These are phyloP conservation scores for Cnemophilus loriae DNA, from an alignment of 2,113 vertebrate genomes.

Conservation along the genomic window DNA sequence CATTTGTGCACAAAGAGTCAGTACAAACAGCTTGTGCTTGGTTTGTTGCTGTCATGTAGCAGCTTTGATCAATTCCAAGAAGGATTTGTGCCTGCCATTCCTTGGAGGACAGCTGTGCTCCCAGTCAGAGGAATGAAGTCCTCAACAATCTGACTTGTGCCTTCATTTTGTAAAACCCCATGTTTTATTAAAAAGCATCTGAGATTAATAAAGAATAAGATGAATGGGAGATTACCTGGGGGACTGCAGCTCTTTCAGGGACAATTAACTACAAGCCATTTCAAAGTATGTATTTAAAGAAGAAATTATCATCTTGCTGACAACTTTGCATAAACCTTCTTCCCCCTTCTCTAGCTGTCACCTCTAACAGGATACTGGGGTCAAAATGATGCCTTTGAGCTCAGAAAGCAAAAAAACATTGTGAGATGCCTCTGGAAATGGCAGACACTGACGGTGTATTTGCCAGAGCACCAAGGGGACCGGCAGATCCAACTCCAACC, in stretches of 20 bases:
- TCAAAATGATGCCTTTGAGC: not conserved
- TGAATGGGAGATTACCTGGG: constrained; percentile 46
- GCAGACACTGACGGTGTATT: not conserved
- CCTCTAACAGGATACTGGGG: not conserved
- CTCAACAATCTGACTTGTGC: constrained; percentile 15
- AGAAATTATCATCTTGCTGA: constrained; percentile 27
- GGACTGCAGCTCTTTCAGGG: constrained; percentile 44
- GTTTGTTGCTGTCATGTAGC: constrained; percentile 39
- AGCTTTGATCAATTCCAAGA: constrained; percentile 40
- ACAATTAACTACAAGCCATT: constrained; percentile 21
- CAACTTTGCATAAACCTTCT: constrained; percentile 10
- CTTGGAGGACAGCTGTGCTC: not conserved
- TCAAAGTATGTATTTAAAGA: constrained; percentile 37
- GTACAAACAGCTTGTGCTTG: constrained; percentile 6
- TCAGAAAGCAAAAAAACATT: not conserved
- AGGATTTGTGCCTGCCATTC: constrained; percentile 13
- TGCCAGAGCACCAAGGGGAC: not conserved
- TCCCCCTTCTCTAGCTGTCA: not conserved
- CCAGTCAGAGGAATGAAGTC: not conserved
- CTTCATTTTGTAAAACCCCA: constrained; percentile 20
- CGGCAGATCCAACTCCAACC: not conserved
- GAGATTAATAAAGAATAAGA: not conserved
- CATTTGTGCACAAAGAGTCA: constrained; percentile 1
- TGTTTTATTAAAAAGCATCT: constrained; percentile 49
- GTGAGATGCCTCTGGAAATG: not conserved